Base-by-base conservation (phyloP, 1,140 invertebrate genomes). In the Aphaenogaster rudis region DNA sequence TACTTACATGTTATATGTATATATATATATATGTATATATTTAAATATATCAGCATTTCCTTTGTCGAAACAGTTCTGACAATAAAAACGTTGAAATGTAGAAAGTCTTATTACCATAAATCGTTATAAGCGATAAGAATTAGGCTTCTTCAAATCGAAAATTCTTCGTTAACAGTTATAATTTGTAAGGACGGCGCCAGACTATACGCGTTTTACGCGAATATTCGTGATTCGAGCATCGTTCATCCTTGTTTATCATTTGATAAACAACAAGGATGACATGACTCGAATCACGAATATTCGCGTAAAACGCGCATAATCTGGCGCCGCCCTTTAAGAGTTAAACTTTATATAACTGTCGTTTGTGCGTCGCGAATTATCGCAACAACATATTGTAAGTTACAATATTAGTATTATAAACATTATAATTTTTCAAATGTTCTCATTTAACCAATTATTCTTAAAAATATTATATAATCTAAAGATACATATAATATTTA, bases 381-480 rank as follows among this genome's bases (percentile, higher is more conserved):
- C 15, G 15, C 17, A n/a, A 28, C 5, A 67, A 67, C 28, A 28
- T 28, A 28, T 28, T 28, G 2, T 67, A 15, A 63, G 0, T 63
- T 28, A 54, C n/a, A 50, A 50, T 28, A 28, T 28, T 28, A 28
- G 11, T 28, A 28, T 5, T 28, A 33, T 33, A 33, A 63, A 33
- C 5, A 61, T 61, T 61, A 33, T 15, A 61, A 61, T 61, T 33
- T 33, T 33, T 9, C 5, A 13, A 13, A 61, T 61, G 28, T 64
- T 64, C 15, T 64, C 17, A 36, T 39, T 64, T 64, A 64, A 64
- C 15, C 15, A 64, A 64, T 64, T 64, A 64, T 64, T n/a, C 33
- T 3, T 36, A 39, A 17, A 64, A 36, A 64, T 17, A 36, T 64
- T 36, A 28, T 17, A 61, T 63, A 64, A 64, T 64, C 2, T 64